Conservation (phyloP, 2,113 vertebrate genomes). For the Bothrops jararaca region DNA sequence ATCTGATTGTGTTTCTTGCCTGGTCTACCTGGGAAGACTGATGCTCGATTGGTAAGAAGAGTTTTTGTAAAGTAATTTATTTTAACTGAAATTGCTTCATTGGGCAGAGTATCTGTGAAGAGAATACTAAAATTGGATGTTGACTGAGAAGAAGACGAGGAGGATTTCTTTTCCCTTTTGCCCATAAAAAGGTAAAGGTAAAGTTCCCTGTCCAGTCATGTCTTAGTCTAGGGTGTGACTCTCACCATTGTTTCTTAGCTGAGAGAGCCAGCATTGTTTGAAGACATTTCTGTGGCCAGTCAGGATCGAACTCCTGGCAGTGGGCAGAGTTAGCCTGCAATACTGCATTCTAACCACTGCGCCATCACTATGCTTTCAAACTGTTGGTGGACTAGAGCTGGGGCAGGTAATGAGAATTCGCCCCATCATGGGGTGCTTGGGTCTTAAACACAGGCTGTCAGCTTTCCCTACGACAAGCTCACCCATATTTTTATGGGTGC, state of each 20-base stretch:
- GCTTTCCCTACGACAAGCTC: neutral
- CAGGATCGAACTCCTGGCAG: neutral
- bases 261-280: neutral
- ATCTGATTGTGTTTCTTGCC: neutral
- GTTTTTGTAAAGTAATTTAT: constrained; percentile 38
- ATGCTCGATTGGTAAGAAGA: constrained; percentile 21
- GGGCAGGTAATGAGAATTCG: neutral
- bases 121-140: constrained; percentile 23
- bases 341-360: too few relatives aligned
- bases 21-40: neutral
- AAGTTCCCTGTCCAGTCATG: neutral
- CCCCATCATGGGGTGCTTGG: neutral
- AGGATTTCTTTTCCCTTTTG: constrained; percentile 40
- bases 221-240: neutral
- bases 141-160: neutral
- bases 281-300: neutral
- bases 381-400: neutral
- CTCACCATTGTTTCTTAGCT: neutral
- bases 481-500: neutral
- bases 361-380: neutral
- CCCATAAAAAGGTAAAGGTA: neutral
- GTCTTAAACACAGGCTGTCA: neutral
- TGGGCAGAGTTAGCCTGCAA: neutral
- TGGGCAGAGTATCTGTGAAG: constrained; percentile 7
- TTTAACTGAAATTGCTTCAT: constrained; percentile 44